Evolutionary conservation across 2,888 invertebrate species (phyloP), one percentile per base, ranked within the genome.

Genomic region (Sminthurinus aureus): DNA sequence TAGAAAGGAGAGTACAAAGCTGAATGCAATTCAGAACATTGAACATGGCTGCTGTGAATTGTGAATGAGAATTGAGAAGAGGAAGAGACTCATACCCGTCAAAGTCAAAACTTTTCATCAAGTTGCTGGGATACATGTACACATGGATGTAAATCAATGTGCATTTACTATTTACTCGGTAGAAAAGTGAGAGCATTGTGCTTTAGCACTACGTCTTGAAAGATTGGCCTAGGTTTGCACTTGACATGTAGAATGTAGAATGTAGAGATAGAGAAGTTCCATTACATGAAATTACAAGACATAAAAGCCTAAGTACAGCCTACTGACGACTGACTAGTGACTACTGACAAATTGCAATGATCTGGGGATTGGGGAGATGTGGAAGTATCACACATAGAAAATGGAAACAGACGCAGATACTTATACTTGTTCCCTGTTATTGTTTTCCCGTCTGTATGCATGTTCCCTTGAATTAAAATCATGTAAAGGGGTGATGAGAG

Each of bases 221-320:
- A 71, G 71, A 71, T 71, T 71, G 24, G 22, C 24, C 26, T 22
- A 24, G 71, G 24, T 24, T 71, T 71, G 71, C 71, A 26, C 71
- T 71, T 71, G 71, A 71, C 71, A 71, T 26, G 24, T 71, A 22
- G 1, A 69, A 9, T 9, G n/a, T 12, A 12, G 22, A 12, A 74
- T 1, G 26, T 8, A 76, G 52, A 22, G 64, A 64, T 20, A 64
- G 64, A 58, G 66, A 66, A 26, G 66, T 26, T 78, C 66, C 78
- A 78, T 78, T 78, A 78, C 78, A 64, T 78, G 66, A 78, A 78
- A 78, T 78, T 78, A 66, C 71, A 11, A 69, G 69, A 78, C 66
- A 78, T 58, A 66, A 78, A 78, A 38, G 66, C 58, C 22, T 4
- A 38, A 38, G 38, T 38, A 38, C 38, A 51, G 69, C 69, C 69